Evolutionary conservation across 2,113 vertebrate genomes (phyloP), one percentile per base, ranked within the genome.

Genomic region (Otis tarda): DNA sequence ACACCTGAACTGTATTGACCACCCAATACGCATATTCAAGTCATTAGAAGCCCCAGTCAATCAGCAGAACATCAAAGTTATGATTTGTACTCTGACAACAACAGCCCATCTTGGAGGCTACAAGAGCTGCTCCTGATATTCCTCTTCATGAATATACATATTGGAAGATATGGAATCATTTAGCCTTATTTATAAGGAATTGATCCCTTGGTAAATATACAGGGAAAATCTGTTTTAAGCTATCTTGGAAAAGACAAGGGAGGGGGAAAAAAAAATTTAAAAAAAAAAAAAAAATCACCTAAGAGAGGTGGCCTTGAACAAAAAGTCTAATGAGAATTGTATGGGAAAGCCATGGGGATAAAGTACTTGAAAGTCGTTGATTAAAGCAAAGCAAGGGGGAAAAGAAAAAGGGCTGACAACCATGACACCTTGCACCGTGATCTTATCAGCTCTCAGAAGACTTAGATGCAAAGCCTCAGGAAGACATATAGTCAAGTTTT

Each of bases 301-400:
- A 12, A 65, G 53, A 94, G 27, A 96, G 6, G 28, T 80, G 65
- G 63, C 84, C 89, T 89, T 91, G 91, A 95, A 81, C 31, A 71
- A 93, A 61, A 90, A 61, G 17, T 27, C 70, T 41, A 74, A 35
- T 6, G 9, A 77, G 88, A 85, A 91, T 55, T 59, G n/a, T 27
- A 73, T 45, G 50, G 53, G 18, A 76, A 93, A 91, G 45, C 75
- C 67, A 10, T 7, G 41, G 78, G 64, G 45, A 91, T 77, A 47
- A 88, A 85, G 55, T 8, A 17, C 78, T 77, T 85, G 37, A 41
- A 84, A 83, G 78, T 21, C 4, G 0, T 17, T 61, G 70, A 90
- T 94, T 90, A 88, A 76, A 94, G 45, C 3, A 74, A 91, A 89
- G 49, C 35, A 68, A 52, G 4, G 67, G 33, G 35, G 67, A 65